These are phyloP conservation scores for Aleiodes testaceus DNA, from an alignment of 2,888 invertebrate species.

Conservation along the genomic window DNA sequence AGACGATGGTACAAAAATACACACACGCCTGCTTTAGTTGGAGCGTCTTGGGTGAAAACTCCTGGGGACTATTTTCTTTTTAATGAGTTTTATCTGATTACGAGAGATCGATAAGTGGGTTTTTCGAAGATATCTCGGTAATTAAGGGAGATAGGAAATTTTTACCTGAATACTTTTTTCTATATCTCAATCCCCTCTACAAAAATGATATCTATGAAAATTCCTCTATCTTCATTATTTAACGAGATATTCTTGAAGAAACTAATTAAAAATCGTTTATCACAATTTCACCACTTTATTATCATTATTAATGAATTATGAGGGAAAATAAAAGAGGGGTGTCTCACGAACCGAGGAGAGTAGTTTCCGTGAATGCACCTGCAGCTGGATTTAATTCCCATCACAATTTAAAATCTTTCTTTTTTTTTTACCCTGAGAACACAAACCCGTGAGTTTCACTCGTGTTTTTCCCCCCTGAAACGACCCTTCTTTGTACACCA, in stretches of 20 bases:
- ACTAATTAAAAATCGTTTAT: neutral
- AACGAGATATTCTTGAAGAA: neutral
- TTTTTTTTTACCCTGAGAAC: neutral
- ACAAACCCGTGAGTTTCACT: slow-evolving; percentile 16
- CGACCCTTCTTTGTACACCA: slow-evolving; percentile 34
- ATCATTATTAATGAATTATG: neutral
- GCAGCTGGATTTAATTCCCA: slow-evolving; percentile 49
- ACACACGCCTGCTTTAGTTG: neutral
- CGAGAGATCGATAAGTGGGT: no score
- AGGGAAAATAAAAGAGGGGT: slow-evolving; percentile 41
- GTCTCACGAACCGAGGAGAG: slow-evolving; percentile 49
- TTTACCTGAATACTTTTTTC: no score
- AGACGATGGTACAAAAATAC: slow-evolving; percentile 25
- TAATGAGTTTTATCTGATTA: neutral
- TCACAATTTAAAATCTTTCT: slow-evolving; percentile 27
- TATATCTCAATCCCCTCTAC: no score
- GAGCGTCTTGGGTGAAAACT: neutral
- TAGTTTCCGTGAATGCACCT: slow-evolving; percentile 51
- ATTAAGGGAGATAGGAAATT: no score
- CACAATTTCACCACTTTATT: neutral
- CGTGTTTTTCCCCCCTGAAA: neutral
- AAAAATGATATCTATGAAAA: no score
- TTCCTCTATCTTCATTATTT: no score
- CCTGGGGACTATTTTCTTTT: slow-evolving; percentile 14
- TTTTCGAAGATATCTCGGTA: no score